Evolutionary conservation across 2,113 vertebrate genomes (phyloP), one percentile per base, ranked within the genome.

Genomic region (Microtus richardsoni): DNA sequence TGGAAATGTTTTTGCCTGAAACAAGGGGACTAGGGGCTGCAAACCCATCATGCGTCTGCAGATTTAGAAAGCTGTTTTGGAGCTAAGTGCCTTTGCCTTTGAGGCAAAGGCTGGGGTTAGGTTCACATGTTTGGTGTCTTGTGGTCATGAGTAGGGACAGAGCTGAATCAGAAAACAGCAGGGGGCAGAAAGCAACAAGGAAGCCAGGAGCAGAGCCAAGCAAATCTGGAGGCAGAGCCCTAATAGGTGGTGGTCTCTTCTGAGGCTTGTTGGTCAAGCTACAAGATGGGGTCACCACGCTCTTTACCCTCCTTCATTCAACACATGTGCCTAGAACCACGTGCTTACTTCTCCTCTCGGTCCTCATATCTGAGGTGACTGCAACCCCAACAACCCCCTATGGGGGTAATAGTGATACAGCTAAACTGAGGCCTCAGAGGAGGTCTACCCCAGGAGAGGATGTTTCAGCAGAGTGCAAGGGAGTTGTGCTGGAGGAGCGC

Each of bases 1-100:
- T 95, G 28, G 30, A 19, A 64, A 80, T 84, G 39, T 22, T 93
- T 93, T 88, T 64, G 58, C 39, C 39, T 92, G 36, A 88, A 83
- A 74, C n/a, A 60, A 60, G 41, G 47, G 80, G 19, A 14, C 0
- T 58, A 39, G 75, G 47, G 33, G 6, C 36, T 47, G 60, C 21
- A 33, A 88, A 26, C 16, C 80, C 60, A 60, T 58, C 64, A 68
- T 17, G 28, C n/a, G 24, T 26, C 77, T 88, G 64, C 78, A 77
- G 85, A 39, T 47, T 24, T 36, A 94, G 66, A 28, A 60, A 85
- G 22, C 24, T 41, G 33, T 75, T 47, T 36, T 21, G 36, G 78
- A 94, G 8, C 24, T 11, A n/a, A 13, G 41, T 41, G 30, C 17
- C 26, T 6, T 66, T 58, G 47, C 24, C 24, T 13, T 26, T 33